Evolutionary conservation across 2,113 vertebrate species (phyloP).

Genomic region (Carassius auratus): DNA sequence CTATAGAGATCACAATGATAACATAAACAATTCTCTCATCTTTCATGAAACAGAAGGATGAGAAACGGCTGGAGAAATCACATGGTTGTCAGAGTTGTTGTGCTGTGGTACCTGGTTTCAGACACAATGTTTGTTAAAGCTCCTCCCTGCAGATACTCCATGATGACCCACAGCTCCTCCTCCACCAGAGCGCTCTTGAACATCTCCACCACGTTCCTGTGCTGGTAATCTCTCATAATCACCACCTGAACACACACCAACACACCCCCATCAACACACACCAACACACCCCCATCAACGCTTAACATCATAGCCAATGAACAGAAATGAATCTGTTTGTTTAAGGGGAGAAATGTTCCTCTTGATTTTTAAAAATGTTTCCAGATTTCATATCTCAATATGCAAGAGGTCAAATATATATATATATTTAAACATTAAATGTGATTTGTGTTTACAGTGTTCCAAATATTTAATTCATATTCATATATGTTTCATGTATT

Average conservation of each 20-base stretch:
- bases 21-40: background rate
- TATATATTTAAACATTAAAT: too few relatives aligned
- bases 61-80: too few relatives aligned
- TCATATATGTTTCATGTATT: too few relatives aligned
- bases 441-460: too few relatives aligned
- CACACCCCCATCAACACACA: conserved; percentile 4
- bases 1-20: background rate
- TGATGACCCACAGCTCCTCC: conserved; percentile 98
- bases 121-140: conserved; percentile 97
- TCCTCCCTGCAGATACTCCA: conserved; percentile 98
- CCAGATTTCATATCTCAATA: too few relatives aligned
- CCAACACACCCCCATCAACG: background rate
- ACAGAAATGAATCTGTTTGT: background rate
- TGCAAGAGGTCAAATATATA: too few relatives aligned
- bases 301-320: background rate
- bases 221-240: conserved; percentile 98
- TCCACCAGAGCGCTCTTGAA: conserved; percentile 97
- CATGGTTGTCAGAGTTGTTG: too few relatives aligned
- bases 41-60: background rate
- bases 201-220: conserved; percentile 97
- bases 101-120: conserved; percentile 86
- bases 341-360: too few relatives aligned
- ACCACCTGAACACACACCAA: conserved; percentile 81
- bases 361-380: too few relatives aligned
- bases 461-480: too few relatives aligned